These are phyloP conservation scores for Arizona elegans DNA, from an alignment of 2,113 vertebrate species.

Conservation along the genomic window DNA sequence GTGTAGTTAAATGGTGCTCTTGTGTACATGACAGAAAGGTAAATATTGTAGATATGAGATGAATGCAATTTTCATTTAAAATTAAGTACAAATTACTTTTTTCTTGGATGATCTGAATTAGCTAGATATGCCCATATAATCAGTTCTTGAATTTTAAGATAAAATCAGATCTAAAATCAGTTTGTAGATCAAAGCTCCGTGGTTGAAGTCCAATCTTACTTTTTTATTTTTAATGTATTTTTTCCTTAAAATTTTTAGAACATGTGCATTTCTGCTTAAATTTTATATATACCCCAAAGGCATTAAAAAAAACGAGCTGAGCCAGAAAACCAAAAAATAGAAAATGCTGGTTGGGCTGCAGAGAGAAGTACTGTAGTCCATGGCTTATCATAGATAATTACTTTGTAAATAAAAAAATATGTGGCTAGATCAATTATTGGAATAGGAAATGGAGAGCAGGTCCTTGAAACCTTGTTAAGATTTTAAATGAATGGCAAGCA, in stretches of 20 bases:
- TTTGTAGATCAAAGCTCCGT: background rate
- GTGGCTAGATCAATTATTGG: background rate
- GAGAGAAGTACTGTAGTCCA: background rate
- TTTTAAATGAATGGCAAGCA: background rate
- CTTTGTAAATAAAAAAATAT: background rate
- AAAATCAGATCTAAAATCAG: background rate
- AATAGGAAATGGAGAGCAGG: background rate
- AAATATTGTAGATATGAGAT: background rate
- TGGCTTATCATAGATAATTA: background rate
- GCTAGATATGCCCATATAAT: background rate
- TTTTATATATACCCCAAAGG: background rate
- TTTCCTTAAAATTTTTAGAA: background rate
- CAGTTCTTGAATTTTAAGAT: background rate
- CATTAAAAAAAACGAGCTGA: background rate
- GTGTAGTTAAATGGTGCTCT: background rate
- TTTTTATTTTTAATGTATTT: background rate
- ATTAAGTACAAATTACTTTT: background rate
- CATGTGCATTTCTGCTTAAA: background rate
- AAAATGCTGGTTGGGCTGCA: background rate
- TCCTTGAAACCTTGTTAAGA: background rate
- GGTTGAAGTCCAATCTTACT: background rate
- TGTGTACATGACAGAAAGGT: background rate
- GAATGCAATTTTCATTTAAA: background rate
- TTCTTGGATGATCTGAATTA: background rate
- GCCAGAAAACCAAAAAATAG: background rate